Conservation (phyloP, 2,888 invertebrate species). For the Drosophila anomelani region DNA sequence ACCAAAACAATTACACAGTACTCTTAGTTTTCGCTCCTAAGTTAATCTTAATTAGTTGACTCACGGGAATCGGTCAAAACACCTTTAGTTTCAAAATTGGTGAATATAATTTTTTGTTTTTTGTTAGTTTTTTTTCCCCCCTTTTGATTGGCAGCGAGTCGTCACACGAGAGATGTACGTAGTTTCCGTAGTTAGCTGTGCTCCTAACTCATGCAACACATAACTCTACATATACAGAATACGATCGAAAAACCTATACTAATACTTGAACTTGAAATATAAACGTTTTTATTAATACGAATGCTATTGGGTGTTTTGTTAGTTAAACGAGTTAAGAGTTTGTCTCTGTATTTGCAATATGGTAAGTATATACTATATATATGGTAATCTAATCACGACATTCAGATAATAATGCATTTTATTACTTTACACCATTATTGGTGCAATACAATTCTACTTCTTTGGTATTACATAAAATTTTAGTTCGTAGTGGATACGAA, state of each 20-base stretch:
- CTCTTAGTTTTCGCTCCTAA: slow-evolving; percentile 58
- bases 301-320: slow-evolving; percentile 2
- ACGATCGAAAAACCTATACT: slow-evolving; percentile 45
- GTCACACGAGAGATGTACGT: slow-evolving; percentile 27
- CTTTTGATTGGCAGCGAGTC: not conserved
- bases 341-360: not conserved
- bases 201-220: slow-evolving; percentile 34
- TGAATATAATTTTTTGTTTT: not conserved
- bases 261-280: slow-evolving; percentile 70
- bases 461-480: not conserved
- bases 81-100: slow-evolving; percentile 2
- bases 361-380: not conserved
- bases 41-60: slow-evolving; percentile 56
- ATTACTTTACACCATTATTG: not conserved
- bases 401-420: slow-evolving; percentile 3
- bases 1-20: slow-evolving; percentile 47
- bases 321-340: not conserved
- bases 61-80: slow-evolving; percentile 16
- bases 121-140: not conserved
- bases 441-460: not conserved
- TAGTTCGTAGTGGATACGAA: too few species aligned
- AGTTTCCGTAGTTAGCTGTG: slow-evolving; percentile 23
- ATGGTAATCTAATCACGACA: slow-evolving; percentile 9
- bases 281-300: slow-evolving; percentile 73
- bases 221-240: slow-evolving; percentile 45